phyloP scores from a whole-genome alignment of 2,888 invertebrate species.

The Rhynchonema sp. region DNA sequence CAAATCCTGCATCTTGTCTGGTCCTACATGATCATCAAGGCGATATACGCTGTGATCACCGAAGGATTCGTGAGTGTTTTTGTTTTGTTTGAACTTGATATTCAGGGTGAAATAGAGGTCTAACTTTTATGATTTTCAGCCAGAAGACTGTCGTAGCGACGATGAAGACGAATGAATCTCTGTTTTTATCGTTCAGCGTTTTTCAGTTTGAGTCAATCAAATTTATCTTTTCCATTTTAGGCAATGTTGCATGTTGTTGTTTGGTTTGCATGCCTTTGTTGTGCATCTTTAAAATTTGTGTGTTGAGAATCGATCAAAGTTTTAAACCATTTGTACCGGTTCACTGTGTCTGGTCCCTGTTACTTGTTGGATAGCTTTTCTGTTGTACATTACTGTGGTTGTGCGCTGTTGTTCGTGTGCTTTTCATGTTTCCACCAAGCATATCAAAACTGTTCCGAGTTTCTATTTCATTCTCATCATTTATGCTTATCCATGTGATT shows the following conservation, averaged over 20 bases:
- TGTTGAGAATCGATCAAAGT: too few species aligned
- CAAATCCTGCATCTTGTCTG: conserved; percentile 62
- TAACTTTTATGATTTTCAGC: background rate
- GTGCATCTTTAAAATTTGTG: too few species aligned
- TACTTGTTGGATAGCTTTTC: too few species aligned
- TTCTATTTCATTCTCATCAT: too few species aligned
- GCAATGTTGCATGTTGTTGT: background rate
- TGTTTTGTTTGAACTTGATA: background rate
- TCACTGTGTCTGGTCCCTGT: too few species aligned
- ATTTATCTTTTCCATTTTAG: background rate
- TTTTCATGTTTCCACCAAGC: too few species aligned
- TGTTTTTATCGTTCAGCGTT: background rate
- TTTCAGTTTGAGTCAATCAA: background rate
- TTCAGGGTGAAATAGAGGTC: background rate
- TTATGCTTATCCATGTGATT: too few species aligned
- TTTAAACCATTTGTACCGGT: too few species aligned
- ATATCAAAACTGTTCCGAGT: too few species aligned
- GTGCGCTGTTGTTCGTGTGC: too few species aligned
- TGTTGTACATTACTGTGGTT: too few species aligned
- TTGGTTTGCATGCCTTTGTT: too few species aligned
- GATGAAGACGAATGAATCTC: background rate
- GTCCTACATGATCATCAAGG: conserved; percentile 62
- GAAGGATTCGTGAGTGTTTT: background rate
- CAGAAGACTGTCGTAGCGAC: background rate
- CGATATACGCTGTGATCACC: background rate